Evolutionary conservation across 1,140 invertebrate species (phyloP).

Genomic region (Paralvinella palmiformis): DNA sequence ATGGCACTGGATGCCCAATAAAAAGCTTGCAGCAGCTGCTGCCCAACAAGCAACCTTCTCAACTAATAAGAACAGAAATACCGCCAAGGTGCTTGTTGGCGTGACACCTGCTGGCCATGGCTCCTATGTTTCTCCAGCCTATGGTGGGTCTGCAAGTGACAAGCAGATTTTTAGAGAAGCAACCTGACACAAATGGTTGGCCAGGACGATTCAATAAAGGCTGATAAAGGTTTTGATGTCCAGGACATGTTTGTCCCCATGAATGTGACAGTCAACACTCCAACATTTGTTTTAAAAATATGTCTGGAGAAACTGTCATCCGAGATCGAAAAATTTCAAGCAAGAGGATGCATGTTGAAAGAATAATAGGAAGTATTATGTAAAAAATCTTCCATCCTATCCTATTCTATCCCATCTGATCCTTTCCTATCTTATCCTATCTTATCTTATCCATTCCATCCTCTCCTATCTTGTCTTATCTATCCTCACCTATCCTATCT

Average conservation of each 20-base stretch:
- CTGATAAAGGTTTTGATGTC: constrained; percentile 19
- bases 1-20: constrained; percentile 30
- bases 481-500: too few relatives aligned
- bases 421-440: too few relatives aligned
- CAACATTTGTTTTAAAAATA: constrained; percentile 14
- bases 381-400: too few relatives aligned
- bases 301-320: too few relatives aligned
- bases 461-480: too few relatives aligned
- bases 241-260: constrained; percentile 18
- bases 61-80: constrained; percentile 32
- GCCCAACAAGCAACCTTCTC: constrained; percentile 36
- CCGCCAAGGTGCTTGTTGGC: constrained; percentile 24
- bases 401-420: too few relatives aligned
- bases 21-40: constrained; percentile 23
- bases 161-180: constrained; percentile 15
- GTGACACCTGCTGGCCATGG: constrained; percentile 22
- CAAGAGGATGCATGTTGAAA: too few relatives aligned
- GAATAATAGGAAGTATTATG: too few relatives aligned
- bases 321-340: too few relatives aligned
- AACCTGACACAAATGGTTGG: constrained; percentile 6
- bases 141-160: constrained; percentile 20
- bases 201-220: constrained; percentile 7
- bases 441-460: too few relatives aligned
- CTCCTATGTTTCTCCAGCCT: constrained; percentile 12
- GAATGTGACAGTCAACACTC: constrained; percentile 6